phyloP scores from a whole-genome alignment of 2,797 vertebrate species.

The Cygnus olor region DNA sequence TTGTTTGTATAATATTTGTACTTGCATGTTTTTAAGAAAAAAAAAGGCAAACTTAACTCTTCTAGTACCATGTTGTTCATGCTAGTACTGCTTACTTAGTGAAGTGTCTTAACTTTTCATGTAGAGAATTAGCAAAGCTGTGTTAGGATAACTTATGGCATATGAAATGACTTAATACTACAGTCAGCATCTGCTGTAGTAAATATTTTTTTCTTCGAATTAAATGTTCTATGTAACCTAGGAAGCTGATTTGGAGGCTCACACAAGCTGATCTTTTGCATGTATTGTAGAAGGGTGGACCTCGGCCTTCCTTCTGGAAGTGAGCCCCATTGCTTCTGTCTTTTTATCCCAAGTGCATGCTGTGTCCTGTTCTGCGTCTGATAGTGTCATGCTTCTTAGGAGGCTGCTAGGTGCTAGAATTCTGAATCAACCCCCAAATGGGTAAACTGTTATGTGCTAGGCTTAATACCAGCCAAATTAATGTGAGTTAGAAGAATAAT shows the following conservation, averaged over 20 bases:
- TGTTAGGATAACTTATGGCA: background rate
- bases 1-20: background rate
- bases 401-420: background rate
- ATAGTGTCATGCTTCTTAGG: background rate
- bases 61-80: background rate
- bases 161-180: background rate
- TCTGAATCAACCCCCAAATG: background rate
- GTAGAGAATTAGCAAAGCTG: background rate
- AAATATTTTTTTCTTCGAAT: background rate
- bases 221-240: background rate
- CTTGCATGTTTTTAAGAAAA: background rate
- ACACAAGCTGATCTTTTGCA: background rate
- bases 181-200: background rate
- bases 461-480: background rate
- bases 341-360: background rate
- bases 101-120: background rate
- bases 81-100: background rate
- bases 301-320: rapidly evolving
- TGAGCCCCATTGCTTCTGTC: background rate
- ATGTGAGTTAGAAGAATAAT: background rate
- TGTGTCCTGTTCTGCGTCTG: background rate
- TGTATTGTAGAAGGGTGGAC: background rate
- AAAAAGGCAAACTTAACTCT: background rate
- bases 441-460: background rate
- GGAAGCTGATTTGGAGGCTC: background rate